Conservation (phyloP, 2,113 vertebrate genomes). For the Onychorhynchus coronatus region DNA sequence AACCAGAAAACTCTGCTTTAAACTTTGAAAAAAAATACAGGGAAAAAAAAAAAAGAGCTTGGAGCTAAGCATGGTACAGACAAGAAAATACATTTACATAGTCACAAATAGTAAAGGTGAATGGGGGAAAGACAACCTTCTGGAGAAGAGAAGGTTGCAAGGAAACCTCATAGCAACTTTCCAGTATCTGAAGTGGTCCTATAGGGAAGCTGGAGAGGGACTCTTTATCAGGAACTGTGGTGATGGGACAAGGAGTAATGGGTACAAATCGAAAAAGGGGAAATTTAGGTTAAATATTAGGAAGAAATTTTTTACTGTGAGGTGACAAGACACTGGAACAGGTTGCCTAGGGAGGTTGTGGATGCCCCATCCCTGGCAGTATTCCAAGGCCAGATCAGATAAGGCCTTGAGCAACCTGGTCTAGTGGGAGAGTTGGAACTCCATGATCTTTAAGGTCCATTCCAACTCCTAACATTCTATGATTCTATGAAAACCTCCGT, state of each 20-base stretch:
- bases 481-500: neutral
- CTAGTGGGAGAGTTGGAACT: neutral
- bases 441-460: neutral
- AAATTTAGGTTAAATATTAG: neutral
- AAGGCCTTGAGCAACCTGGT: neutral
- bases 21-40: neutral
- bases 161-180: neutral
- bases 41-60: neutral
- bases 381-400: neutral
- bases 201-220: neutral
- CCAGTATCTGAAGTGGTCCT: neutral
- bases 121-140: rapidly evolving
- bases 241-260: neutral
- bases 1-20: neutral
- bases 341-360: neutral
- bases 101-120: neutral
- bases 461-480: neutral
- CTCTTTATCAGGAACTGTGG: neutral
- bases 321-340: neutral
- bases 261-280: neutral
- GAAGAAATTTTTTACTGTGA: neutral
- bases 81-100: neutral
- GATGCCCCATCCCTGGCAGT: too few species aligned
- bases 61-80: neutral
- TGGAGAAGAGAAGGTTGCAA: neutral